These are phyloP conservation scores for Mylabris sibirica DNA, from an alignment of 2,888 invertebrate species.

Conservation along the genomic window DNA sequence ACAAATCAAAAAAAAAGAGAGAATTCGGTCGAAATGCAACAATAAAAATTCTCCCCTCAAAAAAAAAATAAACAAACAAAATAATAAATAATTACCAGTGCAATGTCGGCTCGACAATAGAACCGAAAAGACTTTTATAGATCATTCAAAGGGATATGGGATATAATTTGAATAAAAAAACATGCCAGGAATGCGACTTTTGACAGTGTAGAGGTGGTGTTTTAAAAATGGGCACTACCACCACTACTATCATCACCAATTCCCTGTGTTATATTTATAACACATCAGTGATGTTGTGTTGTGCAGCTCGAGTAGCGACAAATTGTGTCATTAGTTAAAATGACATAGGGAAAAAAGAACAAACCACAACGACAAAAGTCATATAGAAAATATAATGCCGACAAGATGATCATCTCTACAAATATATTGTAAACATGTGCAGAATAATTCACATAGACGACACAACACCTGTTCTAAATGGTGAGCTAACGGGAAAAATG, in stretches of 20 bases:
- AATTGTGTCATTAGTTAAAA: slow-evolving; percentile 56
- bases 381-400: slow-evolving; percentile 40
- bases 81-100: slow-evolving; percentile 11
- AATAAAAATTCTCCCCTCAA: slow-evolving; percentile 11
- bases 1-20: too few relatives aligned
- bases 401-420: slow-evolving; percentile 49
- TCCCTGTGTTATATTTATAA: slow-evolving; percentile 45
- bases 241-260: background rate
- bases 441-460: slow-evolving; percentile 41
- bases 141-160: slow-evolving; percentile 12
- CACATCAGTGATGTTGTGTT: slow-evolving; percentile 44
- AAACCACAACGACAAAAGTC: slow-evolving; percentile 53
- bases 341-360: slow-evolving; percentile 43
- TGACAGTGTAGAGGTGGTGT: slow-evolving; percentile 24
- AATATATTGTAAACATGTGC: slow-evolving; percentile 46
- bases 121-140: slow-evolving; percentile 14
- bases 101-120: background rate
- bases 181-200: slow-evolving; percentile 36
- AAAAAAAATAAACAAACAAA: too few relatives aligned
- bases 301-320: slow-evolving; percentile 51
- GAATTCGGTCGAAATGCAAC: background rate
- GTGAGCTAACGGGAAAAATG: slow-evolving; percentile 19
- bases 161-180: slow-evolving; percentile 23
- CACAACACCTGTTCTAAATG: slow-evolving; percentile 34
- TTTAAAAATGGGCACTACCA: slow-evolving; percentile 36